Evolutionary conservation across 1,140 invertebrate species (phyloP).

Genomic region (Trachymyrmex septentrionalis): DNA sequence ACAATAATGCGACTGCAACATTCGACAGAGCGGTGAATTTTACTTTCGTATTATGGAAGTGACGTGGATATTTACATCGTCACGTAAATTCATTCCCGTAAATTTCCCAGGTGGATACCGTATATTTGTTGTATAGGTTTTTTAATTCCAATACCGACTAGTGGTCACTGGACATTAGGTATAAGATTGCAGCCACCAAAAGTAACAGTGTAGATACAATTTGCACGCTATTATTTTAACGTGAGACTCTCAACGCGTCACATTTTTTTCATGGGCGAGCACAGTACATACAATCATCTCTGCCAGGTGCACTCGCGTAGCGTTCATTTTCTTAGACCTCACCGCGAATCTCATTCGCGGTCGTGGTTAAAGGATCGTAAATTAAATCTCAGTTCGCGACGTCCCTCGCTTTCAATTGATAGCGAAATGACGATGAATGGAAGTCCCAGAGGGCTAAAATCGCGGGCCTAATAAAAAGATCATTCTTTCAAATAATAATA

Average conservation of each 20-base stretch:
- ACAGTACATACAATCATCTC: neutral
- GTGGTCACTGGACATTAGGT: neutral
- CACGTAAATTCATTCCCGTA: constrained; percentile 24
- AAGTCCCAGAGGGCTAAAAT: constrained; percentile 35
- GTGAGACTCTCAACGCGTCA: constrained; percentile 21
- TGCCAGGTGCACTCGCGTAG: constrained; percentile 34
- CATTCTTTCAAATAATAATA: constrained; percentile 52
- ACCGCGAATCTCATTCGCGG: constrained; percentile 60
- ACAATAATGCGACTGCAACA: constrained; percentile 41
- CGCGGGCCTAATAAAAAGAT: constrained; percentile 67
- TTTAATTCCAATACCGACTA: constrained; percentile 17
- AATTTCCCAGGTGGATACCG: constrained; percentile 51
- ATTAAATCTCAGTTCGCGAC: constrained; percentile 63
- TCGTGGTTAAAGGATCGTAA: constrained; percentile 67
- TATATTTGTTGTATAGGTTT: constrained; percentile 6
- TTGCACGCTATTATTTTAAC: constrained; percentile 59
- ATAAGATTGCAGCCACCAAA: constrained; percentile 28
- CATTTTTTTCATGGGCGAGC: constrained; percentile 1
- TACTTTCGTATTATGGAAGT: constrained; percentile 16
- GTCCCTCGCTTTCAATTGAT: constrained; percentile 48
- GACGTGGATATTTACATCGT: constrained; percentile 45
- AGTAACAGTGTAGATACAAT: constrained; percentile 51
- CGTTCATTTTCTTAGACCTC: constrained; percentile 63
- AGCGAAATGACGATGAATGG: constrained; percentile 24
- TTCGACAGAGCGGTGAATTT: constrained; percentile 36